Base-by-base conservation (phyloP, 1,140 invertebrate species). In the Penaeus chinensis region DNA sequence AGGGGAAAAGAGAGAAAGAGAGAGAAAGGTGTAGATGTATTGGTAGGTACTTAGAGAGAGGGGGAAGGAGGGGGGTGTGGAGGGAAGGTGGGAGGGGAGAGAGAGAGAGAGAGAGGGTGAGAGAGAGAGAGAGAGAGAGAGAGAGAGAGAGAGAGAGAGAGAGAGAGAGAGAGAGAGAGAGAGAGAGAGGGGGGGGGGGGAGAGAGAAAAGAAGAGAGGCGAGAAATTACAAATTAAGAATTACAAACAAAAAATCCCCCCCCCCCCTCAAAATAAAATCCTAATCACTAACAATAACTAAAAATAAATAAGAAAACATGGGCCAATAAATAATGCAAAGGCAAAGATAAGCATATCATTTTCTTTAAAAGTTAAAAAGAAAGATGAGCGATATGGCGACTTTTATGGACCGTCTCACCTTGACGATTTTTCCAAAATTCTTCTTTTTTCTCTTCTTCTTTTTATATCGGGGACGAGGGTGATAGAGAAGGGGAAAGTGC, bases 161-260 rank as follows among this genome's bases (percentile, higher is more conserved):
- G 69, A 61, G 63, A 54, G 60, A 69, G 66, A 69, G 20, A n/a
- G 66, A 42, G 27, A 82, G 62, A 32, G 32, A 66, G 80, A 37
- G 32, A n/a, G 42, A 65, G 80, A 42, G 62, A 27, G 37, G 63
- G 62, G 37, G 80, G 42, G 76, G 54, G 76, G 42, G 42, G 42
- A 4, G 42, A 16, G 42, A 78, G 76, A 42, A 47, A 22, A 54
- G 47, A 47, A 20, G 37, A 20, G 24, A 47, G 13, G 18, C 16
- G 8, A 19, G 0, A 42, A 16, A 18, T 24, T 47, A 60, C 13
- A 78, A 78, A 47, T 47, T 47, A 47, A 47, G 4, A 47, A 47
- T 22, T 20, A 77, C 54, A 47, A 37, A 32, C n/a, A 77, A 77
- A 47, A 32, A 77, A 77, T 27, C n/a, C n/a, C 42, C 24, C 71